Evolutionary conservation across 2,113 vertebrate genomes (phyloP), one percentile per base, ranked within the genome.

Genomic region (Xenus cinereus): DNA sequence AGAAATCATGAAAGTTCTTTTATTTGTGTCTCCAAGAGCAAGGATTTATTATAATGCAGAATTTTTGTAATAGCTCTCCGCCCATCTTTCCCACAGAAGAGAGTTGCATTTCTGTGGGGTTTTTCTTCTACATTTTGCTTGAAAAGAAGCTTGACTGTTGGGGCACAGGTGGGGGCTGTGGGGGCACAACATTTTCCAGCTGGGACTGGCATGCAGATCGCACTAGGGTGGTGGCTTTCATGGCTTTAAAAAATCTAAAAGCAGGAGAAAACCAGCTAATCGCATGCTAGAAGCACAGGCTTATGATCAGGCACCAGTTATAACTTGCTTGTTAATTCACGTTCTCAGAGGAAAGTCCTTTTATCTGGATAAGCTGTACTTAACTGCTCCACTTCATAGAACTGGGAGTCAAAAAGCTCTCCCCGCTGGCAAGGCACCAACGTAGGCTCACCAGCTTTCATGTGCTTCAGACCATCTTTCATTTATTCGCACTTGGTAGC

Each of bases 341-440:
- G 6, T 73, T 95, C 94, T 69, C 84, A 83, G 73, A 95, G 68
- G 30, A 91, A 96, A 84, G 84, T 82, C 23, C 62, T 95, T 96
- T 96, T 95, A 62, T 94, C 86, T 95, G 96, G n/a, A 79, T 87
- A 82, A 92, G 67, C 66, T 90, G 22, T 87, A 79, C 64, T 90
- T 92, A 92, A 92, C 66, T 76, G 69, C 53, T 90, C 73, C 24
- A 39, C 53, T 91, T 96, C 92, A 90, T 22, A 86, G 71, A 82
- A 78, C 16, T 37, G 37, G 59, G 80, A 93, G 77, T 50, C 5
- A 2, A 87, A 86, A 90, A 81, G 43, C 24, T 92, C 32, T 89
- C 80, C 33, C 24, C 7, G 2, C 5, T 88, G 83, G 51, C 1
- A 1, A 75, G 66, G 32, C 63, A 64, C 28, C 0, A 0, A 7